Evolutionary conservation across 2,113 vertebrate genomes (phyloP).

Genomic region (Gobius niger): DNA sequence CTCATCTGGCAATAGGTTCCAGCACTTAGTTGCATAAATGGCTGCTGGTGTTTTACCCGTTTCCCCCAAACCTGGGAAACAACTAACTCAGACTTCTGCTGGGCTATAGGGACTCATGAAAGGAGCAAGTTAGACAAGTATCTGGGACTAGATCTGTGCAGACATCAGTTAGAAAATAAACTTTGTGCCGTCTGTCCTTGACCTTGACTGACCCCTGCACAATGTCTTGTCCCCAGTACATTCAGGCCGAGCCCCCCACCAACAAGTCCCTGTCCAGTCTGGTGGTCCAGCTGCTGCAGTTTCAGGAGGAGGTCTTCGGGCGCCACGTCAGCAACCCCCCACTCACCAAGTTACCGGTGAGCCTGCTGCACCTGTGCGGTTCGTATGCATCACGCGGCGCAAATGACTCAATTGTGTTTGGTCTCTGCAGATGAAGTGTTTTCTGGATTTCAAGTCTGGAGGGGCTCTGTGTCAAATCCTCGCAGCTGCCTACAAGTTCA

Average conservation of each 20-base stretch:
- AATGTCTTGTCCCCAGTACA: constrained; percentile 79
- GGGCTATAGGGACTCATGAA: no score
- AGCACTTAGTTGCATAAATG: no score
- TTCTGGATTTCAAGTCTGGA: constrained; percentile 97
- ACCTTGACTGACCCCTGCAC: background rate
- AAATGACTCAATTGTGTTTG: constrained; percentile 2
- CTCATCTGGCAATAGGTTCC: no score
- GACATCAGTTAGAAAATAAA: no score
- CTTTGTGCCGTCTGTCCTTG: background rate
- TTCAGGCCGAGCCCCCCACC: constrained; percentile 94
- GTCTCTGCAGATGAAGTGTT: constrained; percentile 89
- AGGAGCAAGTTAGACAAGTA: no score
- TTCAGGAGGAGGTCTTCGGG: constrained; percentile 97
- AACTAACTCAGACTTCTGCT: no score
- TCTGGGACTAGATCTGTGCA: no score
- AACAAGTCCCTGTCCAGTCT: constrained; percentile 97
- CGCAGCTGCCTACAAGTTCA: constrained; percentile 98
- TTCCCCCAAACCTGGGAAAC: no score
- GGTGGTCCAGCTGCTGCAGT: constrained; percentile 95
- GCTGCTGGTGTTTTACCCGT: no score
- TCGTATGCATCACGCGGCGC: no score
- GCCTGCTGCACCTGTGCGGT: background rate
- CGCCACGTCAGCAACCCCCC: constrained; percentile 97
- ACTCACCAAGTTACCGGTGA: constrained; percentile 90
- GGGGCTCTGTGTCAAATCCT: constrained; percentile 95